Percentiles rank a stretch among this genome's conserved stretches.
These are phyloP conservation scores for Rattus rattus DNA, from an alignment of 2,113 vertebrate genomes.

Conservation along the genomic window DNA sequence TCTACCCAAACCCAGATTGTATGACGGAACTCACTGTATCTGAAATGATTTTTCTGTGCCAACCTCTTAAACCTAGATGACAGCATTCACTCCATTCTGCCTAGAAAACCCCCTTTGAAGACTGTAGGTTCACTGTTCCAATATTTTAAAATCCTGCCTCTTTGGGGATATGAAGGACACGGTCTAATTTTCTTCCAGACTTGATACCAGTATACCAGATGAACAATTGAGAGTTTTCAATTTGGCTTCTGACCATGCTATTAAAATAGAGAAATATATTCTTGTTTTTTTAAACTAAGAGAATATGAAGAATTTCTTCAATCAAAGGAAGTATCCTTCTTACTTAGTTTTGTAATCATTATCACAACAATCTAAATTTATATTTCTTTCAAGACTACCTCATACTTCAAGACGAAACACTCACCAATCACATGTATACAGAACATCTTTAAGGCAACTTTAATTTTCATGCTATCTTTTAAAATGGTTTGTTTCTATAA, in stretches of 20 bases:
- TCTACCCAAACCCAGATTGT: not conserved
- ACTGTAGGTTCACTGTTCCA: not conserved
- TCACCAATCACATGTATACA: not conserved
- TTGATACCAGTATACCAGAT: not conserved
- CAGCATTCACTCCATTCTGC: conserved; percentile 8
- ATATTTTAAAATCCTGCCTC: conserved; percentile 4
- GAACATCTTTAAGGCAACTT: conserved; percentile 17
- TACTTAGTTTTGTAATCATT: not conserved
- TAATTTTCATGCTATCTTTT: not conserved
- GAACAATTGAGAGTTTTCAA: conserved; percentile 18
- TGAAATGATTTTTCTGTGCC: not conserved
- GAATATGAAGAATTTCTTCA: not conserved
- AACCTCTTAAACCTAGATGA: not conserved
- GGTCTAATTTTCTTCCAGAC: not conserved
- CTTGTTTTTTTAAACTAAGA: not conserved
- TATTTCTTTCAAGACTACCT: conserved; percentile 4
- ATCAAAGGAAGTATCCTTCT: not conserved
- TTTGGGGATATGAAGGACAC: not conserved
- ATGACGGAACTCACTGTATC: not conserved
- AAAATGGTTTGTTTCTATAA: conserved; percentile 35
- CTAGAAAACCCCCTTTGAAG: conserved; percentile 15
- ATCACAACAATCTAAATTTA: not conserved
- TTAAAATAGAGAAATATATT: not conserved
- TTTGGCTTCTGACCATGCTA: not conserved
- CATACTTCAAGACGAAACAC: not conserved